Base-by-base conservation (phyloP, 2,888 invertebrate genomes). In the Electrophaes corylata region DNA sequence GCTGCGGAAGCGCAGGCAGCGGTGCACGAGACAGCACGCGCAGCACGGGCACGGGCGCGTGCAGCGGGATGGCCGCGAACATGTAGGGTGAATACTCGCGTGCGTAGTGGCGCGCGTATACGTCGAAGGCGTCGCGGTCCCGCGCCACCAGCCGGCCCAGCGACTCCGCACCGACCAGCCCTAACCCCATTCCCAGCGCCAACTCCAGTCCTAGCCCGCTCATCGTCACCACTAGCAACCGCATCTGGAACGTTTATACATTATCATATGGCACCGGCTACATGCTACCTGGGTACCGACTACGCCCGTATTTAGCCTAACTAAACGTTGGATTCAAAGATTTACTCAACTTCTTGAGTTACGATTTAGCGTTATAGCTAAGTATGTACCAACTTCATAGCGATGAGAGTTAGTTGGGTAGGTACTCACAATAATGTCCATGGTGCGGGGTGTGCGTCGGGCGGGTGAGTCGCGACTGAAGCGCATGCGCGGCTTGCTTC, bases 21-120 rank as follows among this genome's bases (percentile, higher is more conserved):
- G 79, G 76, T 26, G 78, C 62, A 10, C 76, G 70, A 2, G 81
- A 75, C 48, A 87, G 65, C 50, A 87, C 68, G 55, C 78, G 85
- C 45, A 87, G 66, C 51, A 87, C 75, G 4, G 84, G 86, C 65
- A 88, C 49, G 16, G 88, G 85, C 44, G 78, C 66, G 71, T 84
- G 84, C 58, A 88, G 76, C 16, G 89, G 87, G 51, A 88, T 65
- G 48, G 89, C 85, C 0, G 88, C 86, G 70, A 73, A 85, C 56
- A 84, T 70, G 56, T 78, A 71, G 6, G 85, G 82, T 68, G 81
- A 81, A 72, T 83, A 82, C 43, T 79, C 77, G n/a, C 72, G 76
- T 33, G 70, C 49, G 65, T 69, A 78, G 20, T 77, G 73, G 41
- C 66, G 64, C 11, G 79, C 79, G 75, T 81, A 80, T 50, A 71